Evolutionary conservation across 2,113 vertebrate genomes (phyloP), one percentile per base, ranked within the genome.

Genomic region (Corapipo altera): DNA sequence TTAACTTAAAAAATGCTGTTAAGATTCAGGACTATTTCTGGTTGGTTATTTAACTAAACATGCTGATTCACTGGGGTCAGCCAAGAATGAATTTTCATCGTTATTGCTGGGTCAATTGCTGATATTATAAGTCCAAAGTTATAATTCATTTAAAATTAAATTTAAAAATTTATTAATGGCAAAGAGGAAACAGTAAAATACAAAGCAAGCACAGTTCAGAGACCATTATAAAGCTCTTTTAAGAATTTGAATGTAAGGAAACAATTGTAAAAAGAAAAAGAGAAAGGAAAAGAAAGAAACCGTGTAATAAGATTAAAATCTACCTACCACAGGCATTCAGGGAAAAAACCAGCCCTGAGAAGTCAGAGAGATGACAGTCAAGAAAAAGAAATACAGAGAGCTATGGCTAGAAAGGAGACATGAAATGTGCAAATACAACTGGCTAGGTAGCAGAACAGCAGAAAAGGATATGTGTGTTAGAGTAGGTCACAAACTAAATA

Each of bases 401-500:
- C 67, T 93, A 70, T 27, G 52, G 69, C 86, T 91, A 89, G n/a
- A 92, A 95, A 93, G 70, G 73, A 96, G 84, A 95, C 81, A 81
- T 23, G 43, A 96, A 96, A 95, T 67, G 61, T n/a, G 48, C 94
- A 95, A 81, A 93, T 84, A 81, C 61, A 91, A 95, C 80, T 89
- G 61, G 65, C 86, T 93, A 87, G 76, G 89, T n/a, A 93, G 95
- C 57, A 94, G 76, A 93, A 87, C 30, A 91, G 91, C 80, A 95
- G 96, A 95, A 96, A 94, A 94, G 93, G 96, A 95, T 96, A 95
- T 18, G 76, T 78, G 89, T 66, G 19, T 87, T 37, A 89, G 93
- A 95, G 92, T 95, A 97, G 96, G 94, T 96, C 94, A 95, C 87
- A 64, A 95, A 77, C 95, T 96, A 96, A 97, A 95, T 95, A 96